A percentile compares a stretch with the other conserved stretches of the same genome.
phyloP scores from a whole-genome alignment of 2,888 invertebrate species.

The Brachypalpus laphriformis region DNA sequence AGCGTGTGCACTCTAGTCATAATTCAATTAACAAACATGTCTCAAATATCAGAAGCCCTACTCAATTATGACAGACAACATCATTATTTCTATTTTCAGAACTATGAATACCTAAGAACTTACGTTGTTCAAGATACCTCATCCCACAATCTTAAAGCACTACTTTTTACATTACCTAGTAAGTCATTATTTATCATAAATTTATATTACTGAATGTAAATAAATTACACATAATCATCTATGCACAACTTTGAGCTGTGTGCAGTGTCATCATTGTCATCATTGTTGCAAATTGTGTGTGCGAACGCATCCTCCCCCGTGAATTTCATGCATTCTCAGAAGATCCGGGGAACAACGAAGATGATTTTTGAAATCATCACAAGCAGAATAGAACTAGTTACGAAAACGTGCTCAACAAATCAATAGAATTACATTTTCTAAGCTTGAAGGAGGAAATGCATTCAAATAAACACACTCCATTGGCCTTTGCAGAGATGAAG shows the following conservation, averaged over 20 bases:
- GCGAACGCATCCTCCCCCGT: conserved; percentile 4
- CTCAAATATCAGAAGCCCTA: not conserved
- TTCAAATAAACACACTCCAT: not conserved
- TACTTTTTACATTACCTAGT: conserved; percentile 20
- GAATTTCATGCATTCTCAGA: conserved; percentile 17
- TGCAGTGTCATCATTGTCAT: conserved; percentile 21
- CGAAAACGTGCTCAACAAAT: conserved; percentile 48
- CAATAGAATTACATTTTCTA: conserved; percentile 49
- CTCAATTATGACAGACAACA: not conserved
- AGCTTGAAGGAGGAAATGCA: conserved; percentile 17
- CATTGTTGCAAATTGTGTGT: conserved; percentile 29
- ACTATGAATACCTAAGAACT: not conserved
- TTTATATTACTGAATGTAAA: conserved; percentile 24
- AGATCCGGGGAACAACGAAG: not conserved
- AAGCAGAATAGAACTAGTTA: conserved; percentile 49
- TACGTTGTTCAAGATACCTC: not conserved
- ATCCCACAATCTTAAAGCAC: not conserved
- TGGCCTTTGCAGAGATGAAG: not conserved
- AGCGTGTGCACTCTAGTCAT: not conserved
- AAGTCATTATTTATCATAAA: conserved; percentile 14
- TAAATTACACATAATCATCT: conserved; percentile 49
- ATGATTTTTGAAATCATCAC: conserved; percentile 23
- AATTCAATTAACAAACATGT: not conserved
- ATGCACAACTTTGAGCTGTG: not conserved
- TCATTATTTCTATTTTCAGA: not conserved